Evolutionary conservation across 2,113 vertebrate species (phyloP), one percentile per base, ranked within the genome.

Genomic region (Phrynosoma blainvillii): DNA sequence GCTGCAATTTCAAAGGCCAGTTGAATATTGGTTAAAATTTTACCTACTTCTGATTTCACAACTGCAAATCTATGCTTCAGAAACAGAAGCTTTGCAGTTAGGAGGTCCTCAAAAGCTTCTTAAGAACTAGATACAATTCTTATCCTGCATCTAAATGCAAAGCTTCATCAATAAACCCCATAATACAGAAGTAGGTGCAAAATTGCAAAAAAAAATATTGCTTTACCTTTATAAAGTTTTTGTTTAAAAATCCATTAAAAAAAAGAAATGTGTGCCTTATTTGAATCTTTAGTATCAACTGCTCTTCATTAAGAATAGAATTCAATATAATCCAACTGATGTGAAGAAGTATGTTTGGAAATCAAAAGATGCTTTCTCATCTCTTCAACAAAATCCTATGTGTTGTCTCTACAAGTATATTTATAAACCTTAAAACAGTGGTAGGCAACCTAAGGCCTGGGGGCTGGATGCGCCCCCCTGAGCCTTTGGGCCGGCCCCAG

Each of bases 21-120:
- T 62, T 86, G 59, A 36, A 86, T 77, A 30, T 56, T 42, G 36
- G 2, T 79, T 85, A 25, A 79, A 71, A 12, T 56, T 40, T 42
- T n/a, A 65, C n/a, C 65, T 21, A 65, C 42, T 14, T 89, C 18
- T 85, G 66, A 79, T 59, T 12, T 14, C 27, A 87, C 12, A 74
- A 84, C 56, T 30, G 85, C 62, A 92, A 90, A 93, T 83, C 8
- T 14, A 90, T 30, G 25, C 27, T 89, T 87, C 75, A 56, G 23
- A 52, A 56, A 56, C 16, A 59, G 88, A 87, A 86, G 65, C 89
- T 47, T 89, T 87, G n/a, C 30, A 82, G 30, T 54, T 52, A 85
- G 56, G 78, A 90, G 90, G 68, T 2, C 2, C 12, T 85, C 88
- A 14, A 47, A 62, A 25, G 70, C 75, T n/a, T 79, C 25, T 59